Percentiles rank a stretch among this genome's conserved stretches.
phyloP scores from a whole-genome alignment of 53 echinoderm and acorn worm genomes.

The Zoroaster sp. region DNA sequence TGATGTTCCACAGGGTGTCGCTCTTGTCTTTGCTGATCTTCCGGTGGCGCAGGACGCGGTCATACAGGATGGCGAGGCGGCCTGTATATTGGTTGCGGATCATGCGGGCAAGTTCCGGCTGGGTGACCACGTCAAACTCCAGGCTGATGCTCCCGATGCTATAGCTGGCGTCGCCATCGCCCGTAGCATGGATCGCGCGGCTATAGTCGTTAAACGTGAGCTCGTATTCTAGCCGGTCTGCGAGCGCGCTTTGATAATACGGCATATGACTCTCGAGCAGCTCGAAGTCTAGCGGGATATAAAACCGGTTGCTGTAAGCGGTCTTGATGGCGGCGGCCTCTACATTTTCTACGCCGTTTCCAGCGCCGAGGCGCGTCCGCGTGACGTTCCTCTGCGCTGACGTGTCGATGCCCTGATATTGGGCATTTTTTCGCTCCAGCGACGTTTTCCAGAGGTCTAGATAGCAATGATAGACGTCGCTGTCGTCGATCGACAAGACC shows the following conservation, averaged over 20 bases:
- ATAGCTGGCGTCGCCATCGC: no score
- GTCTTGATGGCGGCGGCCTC: background rate
- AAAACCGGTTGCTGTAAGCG: conserved; percentile 14
- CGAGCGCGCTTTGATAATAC: conserved; percentile 18
- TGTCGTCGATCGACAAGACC: conserved; percentile 12
- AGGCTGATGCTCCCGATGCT: no score
- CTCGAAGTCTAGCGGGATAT: conserved; percentile 41
- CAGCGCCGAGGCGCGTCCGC: conserved; percentile 14
- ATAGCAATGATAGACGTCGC: background rate
- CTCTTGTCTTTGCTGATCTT: background rate
- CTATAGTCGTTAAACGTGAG: no score
- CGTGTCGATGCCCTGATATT: background rate
- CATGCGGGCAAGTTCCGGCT: no score
- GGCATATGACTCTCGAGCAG: conserved; percentile 26
- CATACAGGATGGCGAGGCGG: background rate
- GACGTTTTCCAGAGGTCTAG: conserved; percentile 24
- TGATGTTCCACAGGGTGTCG: no score
- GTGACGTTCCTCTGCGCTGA: background rate
- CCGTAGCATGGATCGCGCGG: no score
- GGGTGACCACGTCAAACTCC: no score
- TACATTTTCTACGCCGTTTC: background rate
- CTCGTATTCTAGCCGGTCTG: conserved; percentile 30
- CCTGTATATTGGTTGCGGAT: no score
- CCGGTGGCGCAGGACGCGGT: background rate
- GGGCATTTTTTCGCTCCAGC: background rate